Evolutionary conservation across 2,797 vertebrate species (phyloP).

Genomic region (Limnodromus scolopaceus): DNA sequence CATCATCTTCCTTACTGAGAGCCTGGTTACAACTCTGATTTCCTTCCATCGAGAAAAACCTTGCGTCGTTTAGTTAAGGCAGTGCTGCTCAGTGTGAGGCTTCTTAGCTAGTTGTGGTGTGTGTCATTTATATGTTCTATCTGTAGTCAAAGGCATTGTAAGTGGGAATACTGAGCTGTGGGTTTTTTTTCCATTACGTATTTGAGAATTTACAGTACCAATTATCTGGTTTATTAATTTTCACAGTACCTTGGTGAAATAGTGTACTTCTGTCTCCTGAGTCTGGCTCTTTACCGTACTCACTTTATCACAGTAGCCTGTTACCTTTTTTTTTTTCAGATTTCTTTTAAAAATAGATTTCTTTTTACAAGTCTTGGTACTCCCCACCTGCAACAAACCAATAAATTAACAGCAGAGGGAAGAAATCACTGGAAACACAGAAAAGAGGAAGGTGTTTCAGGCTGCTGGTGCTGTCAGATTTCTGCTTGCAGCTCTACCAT

Average conservation of each 20-base stretch:
- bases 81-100: not conserved
- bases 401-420: not conserved
- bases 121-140: not conserved
- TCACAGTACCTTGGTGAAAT: not conserved
- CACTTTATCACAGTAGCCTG: not conserved
- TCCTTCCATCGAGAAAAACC: not conserved
- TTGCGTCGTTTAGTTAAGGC: not conserved
- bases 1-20: not conserved
- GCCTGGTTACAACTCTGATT: not conserved
- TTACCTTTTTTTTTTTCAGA: not conserved
- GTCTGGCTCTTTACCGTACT: not conserved
- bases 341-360: not conserved
- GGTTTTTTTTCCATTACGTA: not conserved
- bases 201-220: not conserved
- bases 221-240: slow-evolving; percentile 6
- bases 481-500: too few species aligned
- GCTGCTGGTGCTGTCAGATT: not conserved
- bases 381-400: not conserved
- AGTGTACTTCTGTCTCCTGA: not conserved
- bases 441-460: not conserved
- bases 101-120: not conserved
- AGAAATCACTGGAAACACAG: not conserved
- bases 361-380: not conserved
- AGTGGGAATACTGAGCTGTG: not conserved
- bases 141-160: not conserved